Percentiles rank a stretch among this genome's conserved stretches.
phyloP scores from a whole-genome alignment of 2,888 invertebrate species.

The Agapetus fuscipes region DNA sequence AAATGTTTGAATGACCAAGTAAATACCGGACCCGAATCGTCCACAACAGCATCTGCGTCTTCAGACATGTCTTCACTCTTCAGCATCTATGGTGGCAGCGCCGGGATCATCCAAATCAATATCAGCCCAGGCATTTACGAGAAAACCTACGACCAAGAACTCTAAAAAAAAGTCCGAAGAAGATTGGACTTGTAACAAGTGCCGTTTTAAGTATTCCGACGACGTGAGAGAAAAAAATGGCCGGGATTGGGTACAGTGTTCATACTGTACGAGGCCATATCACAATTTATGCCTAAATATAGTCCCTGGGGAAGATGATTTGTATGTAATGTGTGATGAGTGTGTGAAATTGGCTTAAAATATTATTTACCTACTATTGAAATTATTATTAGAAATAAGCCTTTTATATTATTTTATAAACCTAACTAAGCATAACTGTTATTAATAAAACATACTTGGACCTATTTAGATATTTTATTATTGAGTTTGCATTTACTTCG shows the following conservation, averaged over 20 bases:
- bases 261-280: conserved; percentile 1
- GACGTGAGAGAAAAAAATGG: conserved; percentile 2
- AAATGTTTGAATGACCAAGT: conserved; percentile 2
- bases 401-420: neutral
- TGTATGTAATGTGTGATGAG: conserved; percentile 2
- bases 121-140: too few species aligned
- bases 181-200: conserved; percentile 1
- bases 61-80: too few species aligned
- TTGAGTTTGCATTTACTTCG: conserved; percentile 1
- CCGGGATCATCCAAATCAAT: neutral
- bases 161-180: conserved; percentile 1
- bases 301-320: neutral
- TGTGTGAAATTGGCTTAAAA: neutral
- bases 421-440: neutral
- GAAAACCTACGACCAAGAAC: neutral
- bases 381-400: conserved; percentile 1
- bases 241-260: conserved; percentile 2
- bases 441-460: conserved; percentile 1
- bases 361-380: too few species aligned
- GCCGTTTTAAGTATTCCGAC: neutral
- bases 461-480: neutral
- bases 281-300: conserved; percentile 1
- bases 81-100: too few species aligned
- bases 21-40: neutral
- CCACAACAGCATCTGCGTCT: neutral